Conservation (phyloP, 2,797 vertebrate genomes). For the Macropodus opercularis region DNA sequence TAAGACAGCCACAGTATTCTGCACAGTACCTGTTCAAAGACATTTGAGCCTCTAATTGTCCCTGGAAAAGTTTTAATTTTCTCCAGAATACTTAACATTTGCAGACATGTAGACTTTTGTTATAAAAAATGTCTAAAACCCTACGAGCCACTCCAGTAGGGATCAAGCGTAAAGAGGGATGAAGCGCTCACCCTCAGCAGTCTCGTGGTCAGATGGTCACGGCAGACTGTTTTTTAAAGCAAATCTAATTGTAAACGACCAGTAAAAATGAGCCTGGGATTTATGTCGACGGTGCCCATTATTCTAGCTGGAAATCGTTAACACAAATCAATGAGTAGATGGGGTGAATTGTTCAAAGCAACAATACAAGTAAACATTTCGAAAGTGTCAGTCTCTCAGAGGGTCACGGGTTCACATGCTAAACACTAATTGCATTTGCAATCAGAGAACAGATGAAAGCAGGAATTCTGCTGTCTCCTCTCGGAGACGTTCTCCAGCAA, state of each 20-base stretch:
- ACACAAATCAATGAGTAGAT: slow-evolving; percentile 15
- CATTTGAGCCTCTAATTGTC: too few relatives aligned
- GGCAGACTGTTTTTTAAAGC: slow-evolving; percentile 63
- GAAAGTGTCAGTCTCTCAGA: slow-evolving; percentile 40
- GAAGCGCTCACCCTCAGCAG: slow-evolving; percentile 22
- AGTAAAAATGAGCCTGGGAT: slow-evolving; percentile 24
- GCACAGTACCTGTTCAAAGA: too few relatives aligned
- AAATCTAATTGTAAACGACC: slow-evolving; percentile 66
- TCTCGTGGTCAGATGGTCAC: slow-evolving; percentile 60
- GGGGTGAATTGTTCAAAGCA: slow-evolving; percentile 35
- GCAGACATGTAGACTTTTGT: not conserved
- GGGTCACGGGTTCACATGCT: slow-evolving; percentile 40
- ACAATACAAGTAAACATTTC: slow-evolving; percentile 37
- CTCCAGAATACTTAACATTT: too few relatives aligned
- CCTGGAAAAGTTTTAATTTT: too few relatives aligned
- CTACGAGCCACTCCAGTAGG: not conserved
- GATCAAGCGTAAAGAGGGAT: slow-evolving; percentile 54
- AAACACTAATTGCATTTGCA: slow-evolving; percentile 61
- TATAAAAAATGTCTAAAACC: slow-evolving; percentile 8
- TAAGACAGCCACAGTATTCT: too few relatives aligned
- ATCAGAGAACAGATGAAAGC: slow-evolving; percentile 40
- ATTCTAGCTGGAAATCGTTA: slow-evolving; percentile 32
- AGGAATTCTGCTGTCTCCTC: slow-evolving; percentile 33
- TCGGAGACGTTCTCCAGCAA: slow-evolving; percentile 43
- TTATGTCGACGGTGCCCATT: slow-evolving; percentile 20